Conservation (phyloP, 1,140 invertebrate species). For the Monochamus saltuarius region DNA sequence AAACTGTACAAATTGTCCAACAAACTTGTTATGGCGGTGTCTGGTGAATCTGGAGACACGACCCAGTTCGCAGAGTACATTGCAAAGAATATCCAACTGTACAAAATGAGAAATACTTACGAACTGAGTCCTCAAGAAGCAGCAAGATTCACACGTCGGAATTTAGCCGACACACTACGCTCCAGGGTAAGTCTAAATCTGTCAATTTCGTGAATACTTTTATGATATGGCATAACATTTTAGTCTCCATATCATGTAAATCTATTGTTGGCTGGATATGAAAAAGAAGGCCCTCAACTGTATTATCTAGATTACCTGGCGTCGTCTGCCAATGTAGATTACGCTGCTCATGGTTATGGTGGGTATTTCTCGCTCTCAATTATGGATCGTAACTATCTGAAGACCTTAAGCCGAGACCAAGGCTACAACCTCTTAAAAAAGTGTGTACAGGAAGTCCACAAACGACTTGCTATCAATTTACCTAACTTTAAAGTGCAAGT, state of each 20-base stretch:
- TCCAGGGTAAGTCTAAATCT: conserved; percentile 65
- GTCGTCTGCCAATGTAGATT: conserved; percentile 83
- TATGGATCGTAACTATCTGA: conserved; percentile 87
- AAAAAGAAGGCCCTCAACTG: conserved; percentile 74
- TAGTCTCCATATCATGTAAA: conserved; percentile 75
- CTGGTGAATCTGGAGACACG: conserved; percentile 93
- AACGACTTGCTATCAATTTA: conserved; percentile 87
- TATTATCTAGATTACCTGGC: conserved; percentile 95
- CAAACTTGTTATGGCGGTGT: conserved; percentile 87
- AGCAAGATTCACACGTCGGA: conserved; percentile 89
- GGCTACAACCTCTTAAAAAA: conserved; percentile 84
- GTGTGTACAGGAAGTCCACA: conserved; percentile 89
- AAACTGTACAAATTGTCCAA: conserved; percentile 93
- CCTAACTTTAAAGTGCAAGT: conserved; percentile 89
- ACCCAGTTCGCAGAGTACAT: conserved; percentile 98
- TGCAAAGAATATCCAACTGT: conserved; percentile 96
- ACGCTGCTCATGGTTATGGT: conserved; percentile 94
- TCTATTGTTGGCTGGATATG: conserved; percentile 83
- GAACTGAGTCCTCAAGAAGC: conserved; percentile 90
- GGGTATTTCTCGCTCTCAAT: conserved; percentile 90
- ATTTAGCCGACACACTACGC: conserved; percentile 91
- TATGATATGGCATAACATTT: not conserved
- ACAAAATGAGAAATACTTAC: conserved; percentile 99
- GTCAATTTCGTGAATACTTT: conserved; percentile 9
- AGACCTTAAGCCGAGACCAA: conserved; percentile 79